Evolutionary conservation across 1,140 invertebrate species (phyloP), one percentile per base, ranked within the genome.

Genomic region (Cherax destructor): DNA sequence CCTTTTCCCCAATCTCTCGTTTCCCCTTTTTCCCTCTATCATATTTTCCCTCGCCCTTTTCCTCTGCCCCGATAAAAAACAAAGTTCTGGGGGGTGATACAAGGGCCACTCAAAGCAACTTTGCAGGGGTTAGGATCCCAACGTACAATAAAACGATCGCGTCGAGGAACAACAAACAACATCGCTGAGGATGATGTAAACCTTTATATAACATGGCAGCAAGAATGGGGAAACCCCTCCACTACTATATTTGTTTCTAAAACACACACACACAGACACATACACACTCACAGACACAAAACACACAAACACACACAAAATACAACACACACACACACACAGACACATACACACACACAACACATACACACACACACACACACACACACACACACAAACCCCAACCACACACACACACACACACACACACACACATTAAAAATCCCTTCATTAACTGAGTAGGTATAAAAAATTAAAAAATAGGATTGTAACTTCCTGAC

Each of bases 131-230:
- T 86, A 86, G 85, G 85, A 86, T 86, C 72, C 85, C 78, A 86
- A 78, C 85, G 85, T 61, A 86, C 85, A 86, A 86, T 86, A 86
- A 86, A 86, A 86, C 59, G 85, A 86, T 86, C 85, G 83, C 24
- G 72, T 77, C 50, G n/a, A 78, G 85, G 47, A 86, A 77, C 85
- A 86, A 86, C 85, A 86, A 61, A 78, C 72, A 86, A 61, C 50
- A n/a, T 61, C 24, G 85, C n/a, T 16, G 72, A 56, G 85, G 74
- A 72, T 76, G 85, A 86, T 86, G 7, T 49, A 86, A 72, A 61
- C 72, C 85, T 78, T 49, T 69, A 18, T 77, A 61, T 41, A 59
- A 50, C 76, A 78, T 21, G 11, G 30, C 50, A 72, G 61, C 41
- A 13, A 24, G 24, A 47, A 18, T 9, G n/a, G n/a, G 59, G 21